A percentile compares a stretch with the other conserved stretches of the same genome.
Evolutionary conservation across 2,888 invertebrate species (phyloP).

Genomic region (Andricus curvator): DNA sequence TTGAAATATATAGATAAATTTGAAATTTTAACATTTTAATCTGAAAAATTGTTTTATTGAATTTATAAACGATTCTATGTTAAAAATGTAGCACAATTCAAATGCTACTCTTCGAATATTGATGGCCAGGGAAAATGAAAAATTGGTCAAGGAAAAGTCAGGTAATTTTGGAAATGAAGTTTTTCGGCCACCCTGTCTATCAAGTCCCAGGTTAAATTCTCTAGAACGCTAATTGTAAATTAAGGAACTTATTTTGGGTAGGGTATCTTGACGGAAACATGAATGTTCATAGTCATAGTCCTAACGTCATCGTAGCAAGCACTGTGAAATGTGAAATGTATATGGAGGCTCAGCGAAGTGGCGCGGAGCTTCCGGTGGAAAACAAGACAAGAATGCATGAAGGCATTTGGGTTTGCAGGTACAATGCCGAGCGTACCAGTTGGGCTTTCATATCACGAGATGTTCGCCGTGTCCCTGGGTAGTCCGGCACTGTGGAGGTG

Average conservation of each 20-base stretch:
- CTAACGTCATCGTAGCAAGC: conserved; percentile 35
- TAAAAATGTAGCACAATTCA: too few species aligned
- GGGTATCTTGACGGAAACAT: background rate
- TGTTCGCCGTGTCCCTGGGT: conserved; percentile 87
- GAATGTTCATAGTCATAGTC: background rate
- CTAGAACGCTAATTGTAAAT: background rate
- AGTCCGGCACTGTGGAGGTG: conserved; percentile 89
- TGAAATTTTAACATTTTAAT: too few species aligned
- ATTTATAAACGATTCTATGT: too few species aligned
- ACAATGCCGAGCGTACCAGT: conserved; percentile 73
- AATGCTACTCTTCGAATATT: too few species aligned
- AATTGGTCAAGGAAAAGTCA: too few species aligned
- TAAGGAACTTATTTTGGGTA: background rate
- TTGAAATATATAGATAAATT: too few species aligned
- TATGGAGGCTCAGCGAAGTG: conserved; percentile 22
- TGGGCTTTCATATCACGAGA: conserved; percentile 88
- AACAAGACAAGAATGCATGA: conserved; percentile 61
- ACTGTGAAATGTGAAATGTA: background rate
- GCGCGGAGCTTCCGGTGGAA: conserved; percentile 36
- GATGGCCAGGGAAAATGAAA: too few species aligned
- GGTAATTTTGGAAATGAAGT: too few species aligned
- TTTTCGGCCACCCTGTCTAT: background rate
- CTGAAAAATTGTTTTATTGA: too few species aligned
- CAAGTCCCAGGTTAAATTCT: background rate
- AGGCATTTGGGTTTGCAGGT: conserved; percentile 75